Percentiles rank a stretch among this genome's conserved stretches.
Evolutionary conservation across 1,140 invertebrate species (phyloP).

Genomic region (Metopolophium dirhodum): DNA sequence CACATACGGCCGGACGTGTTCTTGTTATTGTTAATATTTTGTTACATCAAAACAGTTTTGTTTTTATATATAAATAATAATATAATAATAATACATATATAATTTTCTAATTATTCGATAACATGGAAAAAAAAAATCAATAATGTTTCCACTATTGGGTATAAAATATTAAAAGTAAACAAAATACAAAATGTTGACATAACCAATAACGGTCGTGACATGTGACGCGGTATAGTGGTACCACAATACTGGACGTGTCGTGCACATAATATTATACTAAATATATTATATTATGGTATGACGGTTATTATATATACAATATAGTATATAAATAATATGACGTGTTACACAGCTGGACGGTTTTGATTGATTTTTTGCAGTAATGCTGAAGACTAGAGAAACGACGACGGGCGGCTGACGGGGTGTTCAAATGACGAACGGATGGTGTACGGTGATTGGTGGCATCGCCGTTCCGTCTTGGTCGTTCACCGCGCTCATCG

Average conservation of each 20-base stretch:
- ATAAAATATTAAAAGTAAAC: conserved; percentile 48
- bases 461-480: neutral
- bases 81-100: neutral
- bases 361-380: conserved; percentile 20
- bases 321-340: neutral
- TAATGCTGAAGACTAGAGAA: conserved; percentile 42
- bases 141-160: neutral
- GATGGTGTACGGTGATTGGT: conserved; percentile 36
- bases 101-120: conserved; percentile 35
- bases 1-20: neutral
- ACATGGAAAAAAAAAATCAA: conserved; percentile 21
- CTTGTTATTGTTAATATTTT: neutral
- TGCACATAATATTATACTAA: neutral
- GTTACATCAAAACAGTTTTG: neutral
- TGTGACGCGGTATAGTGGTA: neutral
- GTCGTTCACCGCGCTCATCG: conserved; percentile 33
- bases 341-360: neutral
- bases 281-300: too few species aligned
- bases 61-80: conserved; percentile 17
- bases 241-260: neutral
- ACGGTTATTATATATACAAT: neutral
- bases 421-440: neutral
- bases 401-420: neutral
- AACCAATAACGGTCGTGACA: neutral
- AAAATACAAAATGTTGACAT: conserved; percentile 32